Evolutionary conservation across 2,888 invertebrate species (phyloP).

Genomic region (Alentia gelatinosa): DNA sequence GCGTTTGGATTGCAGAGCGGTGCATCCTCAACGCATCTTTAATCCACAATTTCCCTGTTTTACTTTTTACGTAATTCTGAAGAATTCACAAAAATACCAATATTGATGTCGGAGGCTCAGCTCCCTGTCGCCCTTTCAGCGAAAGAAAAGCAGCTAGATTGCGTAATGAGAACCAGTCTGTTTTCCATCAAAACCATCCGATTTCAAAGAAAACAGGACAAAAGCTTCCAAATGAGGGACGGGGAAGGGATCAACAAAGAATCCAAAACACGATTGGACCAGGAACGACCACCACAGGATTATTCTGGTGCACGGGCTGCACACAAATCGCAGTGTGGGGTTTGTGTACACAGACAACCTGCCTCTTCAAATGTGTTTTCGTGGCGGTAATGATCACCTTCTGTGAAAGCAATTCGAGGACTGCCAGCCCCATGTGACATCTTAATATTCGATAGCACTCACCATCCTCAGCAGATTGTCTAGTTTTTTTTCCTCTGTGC

Average conservation of each 20-base stretch:
- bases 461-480: background rate
- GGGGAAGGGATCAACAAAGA: background rate
- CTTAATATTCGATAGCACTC: background rate
- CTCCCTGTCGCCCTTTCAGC: background rate
- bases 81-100: background rate
- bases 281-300: background rate
- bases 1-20: no score
- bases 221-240: background rate
- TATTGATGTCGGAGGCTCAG: background rate
- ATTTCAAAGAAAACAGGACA: background rate
- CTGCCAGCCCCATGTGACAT: background rate
- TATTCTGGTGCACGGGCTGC: background rate
- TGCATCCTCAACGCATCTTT: no score
- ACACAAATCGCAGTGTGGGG: background rate
- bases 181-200: conserved; percentile 4
- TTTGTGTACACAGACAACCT: background rate
- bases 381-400: background rate
- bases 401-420: background rate
- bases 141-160: background rate
- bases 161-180: background rate
- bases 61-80: background rate
- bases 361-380: conserved; percentile 10
- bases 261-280: background rate
- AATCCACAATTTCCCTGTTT: background rate
- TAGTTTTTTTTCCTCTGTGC: background rate